Evolutionary conservation across 2,888 invertebrate genomes (phyloP), one percentile per base, ranked within the genome.

Genomic region (Ormyrus labotus): DNA sequence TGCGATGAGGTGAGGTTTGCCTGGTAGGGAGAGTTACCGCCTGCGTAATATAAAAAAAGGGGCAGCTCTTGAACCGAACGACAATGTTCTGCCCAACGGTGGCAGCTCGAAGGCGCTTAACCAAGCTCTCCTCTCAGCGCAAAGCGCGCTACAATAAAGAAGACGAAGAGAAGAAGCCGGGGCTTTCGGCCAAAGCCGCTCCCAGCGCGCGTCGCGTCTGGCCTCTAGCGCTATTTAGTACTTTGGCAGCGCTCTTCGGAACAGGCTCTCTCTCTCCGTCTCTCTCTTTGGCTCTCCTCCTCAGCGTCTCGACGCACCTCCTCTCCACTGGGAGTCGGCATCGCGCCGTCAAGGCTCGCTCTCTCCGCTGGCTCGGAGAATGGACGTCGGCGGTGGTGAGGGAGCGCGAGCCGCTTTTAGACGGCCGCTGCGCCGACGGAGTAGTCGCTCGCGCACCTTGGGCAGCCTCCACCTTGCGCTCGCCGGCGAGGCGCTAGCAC

Each of bases 401-500:
- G 34, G 88, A 87, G 88, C 87, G 86, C 85, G 85, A 87, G 89
- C 90, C 90, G 89, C 85, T 90, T 90, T 90, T 90, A 90, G 90
- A 90, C 86, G 87, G 34, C 34, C 34, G 88, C 86, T 86, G 87
- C 88, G 88, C 88, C 87, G 87, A 87, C 84, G 84, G 87, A 85
- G 69, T 87, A 89, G 89, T 78, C 88, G 87, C 88, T 89, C 88
- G 89, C 87, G 89, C 88, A 89, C 89, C 88, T 90, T 88, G 86
- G 86, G 87, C 88, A 90, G 89, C 89, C 87, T 90, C 89, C 88
- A 88, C 89, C 89, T 89, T 89, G 89, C 89, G 88, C 60, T 60
- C 58, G 60, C 78, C 67, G 55, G 63, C 65, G 55, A 70, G 47
- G 73, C 81, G 69, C 34, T 34, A 34, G 3, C 34, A 34, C 13